Percentiles rank a stretch among this genome's conserved stretches.
Conservation (phyloP, 2,797 vertebrate species). For the Ara ararauna region DNA sequence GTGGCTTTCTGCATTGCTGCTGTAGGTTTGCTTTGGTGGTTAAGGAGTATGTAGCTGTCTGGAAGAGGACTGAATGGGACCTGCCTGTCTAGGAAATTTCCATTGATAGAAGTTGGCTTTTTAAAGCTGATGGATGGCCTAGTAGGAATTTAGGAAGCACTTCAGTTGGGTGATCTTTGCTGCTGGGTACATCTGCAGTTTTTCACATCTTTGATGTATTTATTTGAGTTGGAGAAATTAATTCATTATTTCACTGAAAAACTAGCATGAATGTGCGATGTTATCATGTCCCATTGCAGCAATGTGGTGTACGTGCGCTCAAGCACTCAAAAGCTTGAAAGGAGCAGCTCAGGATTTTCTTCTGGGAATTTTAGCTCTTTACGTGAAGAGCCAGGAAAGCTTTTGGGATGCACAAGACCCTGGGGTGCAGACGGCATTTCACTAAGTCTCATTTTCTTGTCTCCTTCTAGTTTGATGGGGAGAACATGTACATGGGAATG, state of each 20-base stretch:
- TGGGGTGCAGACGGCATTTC: neutral
- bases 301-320: neutral
- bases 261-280: accelerated
- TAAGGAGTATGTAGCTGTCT: neutral
- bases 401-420: neutral
- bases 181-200: neutral
- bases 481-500: slow-evolving; percentile 97
- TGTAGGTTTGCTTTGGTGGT: neutral
- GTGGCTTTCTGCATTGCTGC: neutral
- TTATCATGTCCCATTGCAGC: accelerated
- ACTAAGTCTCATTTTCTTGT: slow-evolving; percentile 60
- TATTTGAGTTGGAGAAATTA: neutral
- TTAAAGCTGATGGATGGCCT: neutral
- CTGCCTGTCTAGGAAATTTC: neutral
- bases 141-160: neutral
- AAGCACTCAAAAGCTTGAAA: neutral
- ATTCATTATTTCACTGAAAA: neutral
- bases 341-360: neutral
- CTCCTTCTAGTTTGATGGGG: slow-evolving; percentile 95
- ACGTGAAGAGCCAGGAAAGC: neutral
- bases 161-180: neutral
- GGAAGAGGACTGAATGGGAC: neutral
- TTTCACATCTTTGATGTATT: neutral
- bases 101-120: neutral
- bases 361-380: neutral